phyloP scores from a whole-genome alignment of 2,797 vertebrate genomes.

The Melanotaenia nigrans region DNA sequence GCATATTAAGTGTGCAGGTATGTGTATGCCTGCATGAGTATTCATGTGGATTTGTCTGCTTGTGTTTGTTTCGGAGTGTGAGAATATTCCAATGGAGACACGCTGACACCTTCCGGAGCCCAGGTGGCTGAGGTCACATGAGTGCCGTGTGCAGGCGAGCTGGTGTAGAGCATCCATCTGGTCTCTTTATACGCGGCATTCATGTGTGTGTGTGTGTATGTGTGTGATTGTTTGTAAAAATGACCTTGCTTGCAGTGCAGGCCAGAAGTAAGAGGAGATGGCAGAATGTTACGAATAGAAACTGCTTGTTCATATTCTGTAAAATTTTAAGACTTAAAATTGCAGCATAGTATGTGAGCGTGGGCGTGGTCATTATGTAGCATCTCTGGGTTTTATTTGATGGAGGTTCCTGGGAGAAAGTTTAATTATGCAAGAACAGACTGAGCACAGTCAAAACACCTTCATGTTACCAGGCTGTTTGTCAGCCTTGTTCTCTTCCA shows the following conservation, averaged over 20 bases:
- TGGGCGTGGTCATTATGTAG: conserved; percentile 5
- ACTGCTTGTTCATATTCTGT: conserved; percentile 5
- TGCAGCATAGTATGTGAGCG: not conserved
- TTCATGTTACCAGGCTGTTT: conserved; percentile 38
- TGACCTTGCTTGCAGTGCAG: conserved; percentile 64
- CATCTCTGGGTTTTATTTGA: conserved; percentile 25
- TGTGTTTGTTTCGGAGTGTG: conserved; percentile 10
- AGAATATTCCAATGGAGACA: conserved; percentile 49
- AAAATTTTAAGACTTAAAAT: not conserved
- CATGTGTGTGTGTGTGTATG: conserved; percentile 21
- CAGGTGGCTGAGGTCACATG: conserved; percentile 74
- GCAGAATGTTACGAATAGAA: conserved; percentile 1
- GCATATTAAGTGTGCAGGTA: conserved; percentile 25
- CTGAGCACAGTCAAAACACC: conserved; percentile 46
- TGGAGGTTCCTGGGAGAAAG: conserved; percentile 26
- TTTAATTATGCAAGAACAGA: conserved; percentile 48
- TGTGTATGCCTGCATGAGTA: conserved; percentile 2
- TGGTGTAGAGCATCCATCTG: conserved; percentile 78
- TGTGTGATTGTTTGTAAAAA: conserved; percentile 38
- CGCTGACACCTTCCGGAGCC: conserved; percentile 68
- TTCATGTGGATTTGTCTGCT: not conserved
- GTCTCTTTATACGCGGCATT: conserved; percentile 36
- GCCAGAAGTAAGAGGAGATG: conserved; percentile 13
- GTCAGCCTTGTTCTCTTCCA: conserved; percentile 39
- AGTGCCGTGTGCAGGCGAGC: conserved; percentile 62